Evolutionary conservation across 2,888 invertebrate species (phyloP), one percentile per base, ranked within the genome.

Genomic region (Heteromurus nitidus): DNA sequence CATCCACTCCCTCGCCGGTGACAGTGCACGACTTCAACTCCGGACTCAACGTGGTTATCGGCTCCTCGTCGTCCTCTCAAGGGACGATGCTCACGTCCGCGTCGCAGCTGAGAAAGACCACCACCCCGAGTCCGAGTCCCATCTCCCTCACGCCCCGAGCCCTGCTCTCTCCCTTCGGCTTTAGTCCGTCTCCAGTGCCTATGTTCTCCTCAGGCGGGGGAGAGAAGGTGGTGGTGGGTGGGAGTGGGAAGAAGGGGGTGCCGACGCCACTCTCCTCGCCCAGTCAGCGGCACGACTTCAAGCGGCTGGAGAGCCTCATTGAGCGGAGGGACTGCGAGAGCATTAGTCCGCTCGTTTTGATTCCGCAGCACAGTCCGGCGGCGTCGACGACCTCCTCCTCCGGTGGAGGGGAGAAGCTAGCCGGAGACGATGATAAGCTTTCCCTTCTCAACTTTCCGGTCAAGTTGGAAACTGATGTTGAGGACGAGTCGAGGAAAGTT

Each of bases 1-100:
- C 86, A 67, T 86, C 87, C 60, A 85, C 86, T 53, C 87, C 87
- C 67, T 87, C 87, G 36, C 87, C 87, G 53, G 85, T 86, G 24
- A 85, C 86, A 13, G 85, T 85, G 36, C 85, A 85, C 58, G 83
- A 85, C 28, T 70, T 79, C 28, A 76, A 85, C 55, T 82, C 82
- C 44, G 83, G 83, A 1, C 67, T 80, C n/a, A 83, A 83, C 53
- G 80, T 83, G 26, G 74, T 80, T 22, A 64, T 80, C 22, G 69
- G 62, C 18, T 62, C 36, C 20, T 53, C 42, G 28, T 42, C 36
- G 16, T 36, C n/a, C 7, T 26, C 16, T 31, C 31, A 28, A 16
- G 50, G 26, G n/a, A 42, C n/a, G 28, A 55, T 16, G 22, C 42
- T 22, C 9, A 53, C 22, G 26, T 31, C 47, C 72, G 64, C 58